phyloP scores from a whole-genome alignment of 2,797 vertebrate genomes.

The Xiphorhynchus erythropygius region DNA sequence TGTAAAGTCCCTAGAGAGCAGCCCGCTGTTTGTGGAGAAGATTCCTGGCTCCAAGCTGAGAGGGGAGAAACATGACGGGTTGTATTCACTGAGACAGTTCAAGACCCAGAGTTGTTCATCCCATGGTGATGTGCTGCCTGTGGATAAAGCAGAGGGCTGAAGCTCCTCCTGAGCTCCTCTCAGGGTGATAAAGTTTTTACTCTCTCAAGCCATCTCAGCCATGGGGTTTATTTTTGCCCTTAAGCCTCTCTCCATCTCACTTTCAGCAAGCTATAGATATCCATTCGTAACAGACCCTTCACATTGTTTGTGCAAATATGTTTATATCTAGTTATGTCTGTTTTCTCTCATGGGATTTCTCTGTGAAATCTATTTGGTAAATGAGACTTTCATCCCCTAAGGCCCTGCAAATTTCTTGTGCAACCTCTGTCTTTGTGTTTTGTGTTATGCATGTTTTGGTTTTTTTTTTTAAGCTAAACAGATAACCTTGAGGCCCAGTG shows the following conservation, averaged over 20 bases:
- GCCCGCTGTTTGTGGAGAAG: not conserved
- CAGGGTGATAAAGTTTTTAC: not conserved
- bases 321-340: conserved; percentile 14
- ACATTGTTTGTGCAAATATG: not conserved
- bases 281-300: not conserved
- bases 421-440: not conserved
- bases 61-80: rapidly evolving
- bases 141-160: not conserved
- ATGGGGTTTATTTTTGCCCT: not conserved
- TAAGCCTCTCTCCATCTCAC: not conserved
- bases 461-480: not conserved
- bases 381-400: not conserved
- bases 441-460: not conserved
- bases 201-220: not conserved
- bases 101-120: not conserved
- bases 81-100: not conserved
- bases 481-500: conserved; percentile 45
- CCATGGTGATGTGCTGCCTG: rapidly evolving
- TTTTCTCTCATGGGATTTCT: conserved; percentile 26
- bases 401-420: not conserved
- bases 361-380: not conserved
- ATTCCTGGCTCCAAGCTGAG: not conserved
- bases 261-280: not conserved
- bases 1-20: not conserved
- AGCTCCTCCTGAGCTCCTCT: not conserved